Evolutionary conservation across 53 echinoderm and acorn worm species (phyloP).

Genomic region (Pentamera pediparva): DNA sequence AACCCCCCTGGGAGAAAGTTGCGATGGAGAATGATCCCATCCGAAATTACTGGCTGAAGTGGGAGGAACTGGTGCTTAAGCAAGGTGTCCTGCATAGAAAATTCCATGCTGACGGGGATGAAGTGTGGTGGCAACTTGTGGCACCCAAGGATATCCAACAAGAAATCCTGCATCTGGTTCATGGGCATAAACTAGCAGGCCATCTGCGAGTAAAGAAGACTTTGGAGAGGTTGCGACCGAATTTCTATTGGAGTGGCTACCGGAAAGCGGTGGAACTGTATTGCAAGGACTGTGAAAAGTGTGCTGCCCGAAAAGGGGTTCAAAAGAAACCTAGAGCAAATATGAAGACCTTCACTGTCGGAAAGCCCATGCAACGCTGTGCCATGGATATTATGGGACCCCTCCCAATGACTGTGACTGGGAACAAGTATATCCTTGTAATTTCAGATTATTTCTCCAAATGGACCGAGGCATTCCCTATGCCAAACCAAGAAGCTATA

Average conservation of each 20-base stretch:
- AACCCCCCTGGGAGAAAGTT: neutral
- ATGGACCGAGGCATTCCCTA: neutral
- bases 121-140: neutral
- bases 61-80: conserved; percentile 12
- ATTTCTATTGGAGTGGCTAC: too few species aligned
- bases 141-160: conserved; percentile 15
- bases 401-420: neutral
- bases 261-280: neutral
- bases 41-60: conserved; percentile 16
- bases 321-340: neutral
- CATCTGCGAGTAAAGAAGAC: conserved; percentile 29
- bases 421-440: conserved; percentile 7
- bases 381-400: too few species aligned
- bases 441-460: conserved; percentile 29
- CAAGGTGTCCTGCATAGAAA: conserved; percentile 11
- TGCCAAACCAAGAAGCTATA: conserved; percentile 25
- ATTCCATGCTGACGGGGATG: conserved; percentile 27
- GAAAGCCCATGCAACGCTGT: neutral
- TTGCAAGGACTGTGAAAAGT: neutral
- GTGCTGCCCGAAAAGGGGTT: neutral
- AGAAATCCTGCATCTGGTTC: conserved; percentile 12
- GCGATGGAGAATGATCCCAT: neutral
- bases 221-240: conserved; percentile 9
- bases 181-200: conserved; percentile 14
- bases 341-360: neutral